Conservation (phyloP, 2,888 invertebrate species). For the Neuroscelio doddi region DNA sequence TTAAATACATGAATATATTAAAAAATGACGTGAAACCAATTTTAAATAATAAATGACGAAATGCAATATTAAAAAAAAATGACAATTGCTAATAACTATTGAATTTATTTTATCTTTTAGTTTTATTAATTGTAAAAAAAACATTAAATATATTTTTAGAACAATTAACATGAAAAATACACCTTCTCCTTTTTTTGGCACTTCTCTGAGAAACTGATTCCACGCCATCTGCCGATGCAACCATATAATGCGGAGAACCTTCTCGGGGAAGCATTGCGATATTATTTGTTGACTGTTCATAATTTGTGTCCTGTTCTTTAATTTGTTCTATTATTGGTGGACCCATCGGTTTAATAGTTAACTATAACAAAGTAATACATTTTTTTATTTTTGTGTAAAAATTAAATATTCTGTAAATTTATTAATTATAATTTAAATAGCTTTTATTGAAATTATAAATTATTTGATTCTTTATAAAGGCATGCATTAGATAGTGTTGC, state of each 20-base stretch:
- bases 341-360: slow-evolving; percentile 69
- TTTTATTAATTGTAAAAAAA: too few species aligned
- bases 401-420: background rate
- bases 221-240: slow-evolving; percentile 65
- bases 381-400: too few species aligned
- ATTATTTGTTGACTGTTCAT: slow-evolving; percentile 58
- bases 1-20: too few species aligned
- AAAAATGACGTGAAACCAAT: too few species aligned
- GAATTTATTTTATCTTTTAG: too few species aligned
- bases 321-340: slow-evolving; percentile 57
- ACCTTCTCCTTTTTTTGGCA: slow-evolving; percentile 69
- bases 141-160: too few species aligned
- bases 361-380: slow-evolving; percentile 47
- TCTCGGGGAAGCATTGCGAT: slow-evolving; percentile 60
- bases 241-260: slow-evolving; percentile 70
- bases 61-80: too few species aligned
- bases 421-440: background rate
- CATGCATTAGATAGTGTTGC: too few species aligned
- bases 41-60: too few species aligned
- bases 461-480: too few species aligned
- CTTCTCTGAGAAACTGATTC: slow-evolving; percentile 66
- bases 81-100: too few species aligned
- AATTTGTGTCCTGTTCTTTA: slow-evolving; percentile 54
- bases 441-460: background rate
- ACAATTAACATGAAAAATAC: background rate